Evolutionary conservation across 2,888 invertebrate genomes (phyloP).

Genomic region (Sipunculus nudus): DNA sequence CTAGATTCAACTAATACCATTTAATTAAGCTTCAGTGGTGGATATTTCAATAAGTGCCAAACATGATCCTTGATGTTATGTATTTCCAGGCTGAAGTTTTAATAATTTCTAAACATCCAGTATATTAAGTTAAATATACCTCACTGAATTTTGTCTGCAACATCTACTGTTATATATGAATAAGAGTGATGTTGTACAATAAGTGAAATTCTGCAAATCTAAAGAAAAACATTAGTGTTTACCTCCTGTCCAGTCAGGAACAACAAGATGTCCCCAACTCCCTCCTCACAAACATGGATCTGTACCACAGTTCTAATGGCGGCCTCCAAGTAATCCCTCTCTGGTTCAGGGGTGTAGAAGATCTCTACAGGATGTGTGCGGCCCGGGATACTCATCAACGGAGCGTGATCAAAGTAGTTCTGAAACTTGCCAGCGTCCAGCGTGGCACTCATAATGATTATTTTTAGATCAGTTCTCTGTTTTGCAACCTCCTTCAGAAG

Average conservation of each 20-base stretch:
- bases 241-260: conserved; percentile 84
- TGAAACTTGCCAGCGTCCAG: conserved; percentile 99
- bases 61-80: no score
- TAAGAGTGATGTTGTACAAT: no score
- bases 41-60: no score
- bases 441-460: conserved; percentile 99
- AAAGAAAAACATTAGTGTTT: conserved; percentile 16
- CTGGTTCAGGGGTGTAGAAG: conserved; percentile 99
- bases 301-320: conserved; percentile 97
- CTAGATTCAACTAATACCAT: no score
- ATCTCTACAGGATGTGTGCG: conserved; percentile 96
- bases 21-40: no score
- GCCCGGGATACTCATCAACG: conserved; percentile 97
- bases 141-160: no score
- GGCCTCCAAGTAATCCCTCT: conserved; percentile 96
- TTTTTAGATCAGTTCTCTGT: conserved; percentile 89
- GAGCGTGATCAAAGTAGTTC: conserved; percentile 96
- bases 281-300: conserved; percentile 84
- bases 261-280: conserved; percentile 87
- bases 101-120: no score
- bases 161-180: no score
- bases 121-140: no score
- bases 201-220: not conserved
- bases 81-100: no score
- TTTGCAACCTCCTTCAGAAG: conserved; percentile 94